Conservation (phyloP, 2,113 vertebrate species). For the Nothocercus nigrocapillus region DNA sequence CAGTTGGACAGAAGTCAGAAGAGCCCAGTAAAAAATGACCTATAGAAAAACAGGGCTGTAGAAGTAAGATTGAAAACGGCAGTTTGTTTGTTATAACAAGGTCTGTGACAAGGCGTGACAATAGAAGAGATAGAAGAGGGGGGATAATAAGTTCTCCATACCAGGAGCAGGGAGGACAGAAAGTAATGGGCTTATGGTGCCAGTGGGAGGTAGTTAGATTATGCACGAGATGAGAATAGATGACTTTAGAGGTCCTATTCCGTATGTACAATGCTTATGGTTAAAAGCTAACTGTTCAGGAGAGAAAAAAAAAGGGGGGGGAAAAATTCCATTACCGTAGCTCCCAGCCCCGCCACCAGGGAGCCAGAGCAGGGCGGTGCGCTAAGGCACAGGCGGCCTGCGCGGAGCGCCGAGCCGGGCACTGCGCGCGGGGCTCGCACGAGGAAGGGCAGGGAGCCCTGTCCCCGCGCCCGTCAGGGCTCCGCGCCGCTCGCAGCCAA, state of each 20-base stretch:
- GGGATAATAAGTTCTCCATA: not conserved
- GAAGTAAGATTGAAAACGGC: not conserved
- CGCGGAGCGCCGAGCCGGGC: rapidly evolving
- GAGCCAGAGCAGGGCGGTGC: not conserved
- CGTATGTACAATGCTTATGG: rapidly evolving
- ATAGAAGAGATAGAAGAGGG: not conserved
- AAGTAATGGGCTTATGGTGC: not conserved
- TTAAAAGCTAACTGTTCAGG: not conserved
- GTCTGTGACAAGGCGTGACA: not conserved
- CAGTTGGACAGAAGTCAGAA: not conserved
- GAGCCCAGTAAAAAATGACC: not conserved
- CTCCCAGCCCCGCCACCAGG: not conserved
- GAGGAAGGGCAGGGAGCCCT: not conserved
- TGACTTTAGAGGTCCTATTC: not conserved
- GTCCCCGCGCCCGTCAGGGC: not conserved
- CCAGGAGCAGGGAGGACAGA: not conserved
- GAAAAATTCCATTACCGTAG: rapidly evolving
- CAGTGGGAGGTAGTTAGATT: not conserved
- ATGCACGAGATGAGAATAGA: not conserved
- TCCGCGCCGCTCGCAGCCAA: no score
- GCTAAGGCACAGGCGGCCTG: rapidly evolving
- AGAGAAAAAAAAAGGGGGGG: not conserved
- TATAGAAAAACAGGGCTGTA: not conserved
- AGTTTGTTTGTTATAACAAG: not conserved
- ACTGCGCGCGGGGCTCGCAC: not conserved